Conservation (phyloP, 2,888 invertebrate species). For the Drosophila setosimentum region DNA sequence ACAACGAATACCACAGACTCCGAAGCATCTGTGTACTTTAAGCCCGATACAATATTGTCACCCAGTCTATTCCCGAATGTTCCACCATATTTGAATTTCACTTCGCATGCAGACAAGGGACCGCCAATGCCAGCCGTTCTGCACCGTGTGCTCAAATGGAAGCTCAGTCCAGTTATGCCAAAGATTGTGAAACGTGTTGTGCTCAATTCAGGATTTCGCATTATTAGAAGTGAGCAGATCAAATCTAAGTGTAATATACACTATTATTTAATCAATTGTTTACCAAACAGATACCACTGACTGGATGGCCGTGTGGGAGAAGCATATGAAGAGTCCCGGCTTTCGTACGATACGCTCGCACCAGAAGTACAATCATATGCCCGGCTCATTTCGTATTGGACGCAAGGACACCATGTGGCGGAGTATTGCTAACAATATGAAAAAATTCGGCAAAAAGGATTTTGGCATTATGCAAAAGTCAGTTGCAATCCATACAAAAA, state of each 20-base stretch:
- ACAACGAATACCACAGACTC: conserved; percentile 58
- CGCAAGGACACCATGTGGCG: conserved; percentile 97
- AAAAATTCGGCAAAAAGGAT: conserved; percentile 87
- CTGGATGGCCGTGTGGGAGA: conserved; percentile 99
- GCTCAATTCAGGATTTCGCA: conserved; percentile 93
- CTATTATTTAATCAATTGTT: too few relatives aligned
- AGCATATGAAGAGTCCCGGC: conserved; percentile 97
- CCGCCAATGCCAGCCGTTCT: conserved; percentile 89
- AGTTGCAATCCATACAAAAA: neutral
- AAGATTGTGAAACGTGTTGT: conserved; percentile 95
- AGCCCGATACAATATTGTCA: conserved; percentile 84
- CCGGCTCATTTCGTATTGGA: conserved; percentile 99
- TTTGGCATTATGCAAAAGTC: conserved; percentile 95
- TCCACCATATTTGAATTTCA: conserved; percentile 92
- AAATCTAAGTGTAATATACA: too few relatives aligned
- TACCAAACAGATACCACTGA: conserved; percentile 90
- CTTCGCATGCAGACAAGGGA: conserved; percentile 88
- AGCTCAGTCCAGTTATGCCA: conserved; percentile 97
- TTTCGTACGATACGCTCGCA: conserved; percentile 94
- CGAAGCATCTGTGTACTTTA: conserved; percentile 67
- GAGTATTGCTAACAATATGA: conserved; percentile 88
- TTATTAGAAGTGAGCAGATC: conserved; percentile 90
- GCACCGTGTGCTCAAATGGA: conserved; percentile 95
- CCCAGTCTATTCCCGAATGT: conserved; percentile 90
- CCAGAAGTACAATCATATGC: conserved; percentile 99